A percentile compares a stretch with the other conserved stretches of the same genome.
Evolutionary conservation across 1,140 invertebrate species (phyloP).

Genomic region (Lepidurus apus): DNA sequence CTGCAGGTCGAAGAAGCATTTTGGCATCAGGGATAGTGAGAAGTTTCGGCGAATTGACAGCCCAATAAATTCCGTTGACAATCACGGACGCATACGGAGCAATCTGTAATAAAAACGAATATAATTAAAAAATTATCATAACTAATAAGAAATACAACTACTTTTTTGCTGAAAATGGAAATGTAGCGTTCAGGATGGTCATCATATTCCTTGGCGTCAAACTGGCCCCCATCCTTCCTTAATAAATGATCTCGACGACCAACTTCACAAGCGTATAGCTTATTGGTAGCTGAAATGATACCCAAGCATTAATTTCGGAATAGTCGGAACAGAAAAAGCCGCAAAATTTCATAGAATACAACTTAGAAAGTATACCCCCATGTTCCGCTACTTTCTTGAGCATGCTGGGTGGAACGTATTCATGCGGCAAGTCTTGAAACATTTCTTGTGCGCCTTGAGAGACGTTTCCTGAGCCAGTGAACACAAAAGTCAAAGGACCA

Average conservation of each 20-base stretch:
- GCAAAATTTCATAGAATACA: too few relatives aligned
- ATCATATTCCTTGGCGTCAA: slow-evolving; percentile 86
- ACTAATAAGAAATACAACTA: slow-evolving; percentile 41
- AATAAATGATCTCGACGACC: slow-evolving; percentile 87
- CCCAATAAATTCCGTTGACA: slow-evolving; percentile 98
- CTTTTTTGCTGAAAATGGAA: slow-evolving; percentile 92
- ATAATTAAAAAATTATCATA: not conserved
- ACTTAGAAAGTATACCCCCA: slow-evolving; percentile 61
- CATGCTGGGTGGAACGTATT: slow-evolving; percentile 93
- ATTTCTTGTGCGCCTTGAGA: slow-evolving; percentile 49
- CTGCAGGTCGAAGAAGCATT: slow-evolving; percentile 74
- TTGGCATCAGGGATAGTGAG: slow-evolving; percentile 98
- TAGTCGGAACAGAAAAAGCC: too few relatives aligned
- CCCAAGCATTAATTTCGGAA: not conserved
- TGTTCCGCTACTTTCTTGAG: slow-evolving; percentile 92
- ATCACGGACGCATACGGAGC: slow-evolving; percentile 96
- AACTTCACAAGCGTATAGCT: slow-evolving; percentile 92
- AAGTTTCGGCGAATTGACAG: slow-evolving; percentile 88
- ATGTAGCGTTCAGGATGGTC: slow-evolving; percentile 87
- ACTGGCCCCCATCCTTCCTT: slow-evolving; percentile 82
- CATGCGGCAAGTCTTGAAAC: slow-evolving; percentile 82
- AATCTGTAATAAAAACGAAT: slow-evolving; percentile 56
- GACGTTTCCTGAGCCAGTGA: slow-evolving; percentile 83
- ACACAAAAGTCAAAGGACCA: slow-evolving; percentile 94
- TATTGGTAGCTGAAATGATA: slow-evolving; percentile 67